phyloP scores from a whole-genome alignment of 2,113 vertebrate species.

The Cettia cetti region DNA sequence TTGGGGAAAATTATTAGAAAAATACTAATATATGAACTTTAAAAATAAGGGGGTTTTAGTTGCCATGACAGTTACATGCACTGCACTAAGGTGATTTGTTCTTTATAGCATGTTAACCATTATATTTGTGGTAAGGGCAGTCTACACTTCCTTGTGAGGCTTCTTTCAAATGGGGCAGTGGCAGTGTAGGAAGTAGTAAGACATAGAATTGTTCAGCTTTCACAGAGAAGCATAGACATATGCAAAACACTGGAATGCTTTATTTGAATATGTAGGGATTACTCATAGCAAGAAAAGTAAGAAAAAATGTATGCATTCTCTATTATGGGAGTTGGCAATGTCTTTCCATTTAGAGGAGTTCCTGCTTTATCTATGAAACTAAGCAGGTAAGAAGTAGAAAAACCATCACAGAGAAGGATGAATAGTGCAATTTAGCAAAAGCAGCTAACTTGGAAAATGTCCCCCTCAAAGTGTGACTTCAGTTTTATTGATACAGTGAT shows the following conservation, averaged over 20 bases:
- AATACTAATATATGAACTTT: not conserved
- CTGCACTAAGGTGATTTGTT: not conserved
- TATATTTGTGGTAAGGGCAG: not conserved
- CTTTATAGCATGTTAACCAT: not conserved
- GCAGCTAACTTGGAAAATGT: not conserved
- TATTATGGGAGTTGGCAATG: not conserved
- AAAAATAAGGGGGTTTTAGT: not conserved
- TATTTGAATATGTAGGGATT: not conserved
- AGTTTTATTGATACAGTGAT: not conserved
- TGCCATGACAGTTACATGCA: not conserved
- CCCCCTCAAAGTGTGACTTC: not conserved
- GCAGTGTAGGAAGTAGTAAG: not conserved
- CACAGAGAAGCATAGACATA: not conserved
- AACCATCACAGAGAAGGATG: not conserved
- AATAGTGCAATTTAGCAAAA: accelerated
- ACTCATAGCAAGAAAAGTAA: not conserved
- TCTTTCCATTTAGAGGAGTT: not conserved
- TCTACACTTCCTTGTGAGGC: not conserved
- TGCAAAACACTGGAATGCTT: not conserved
- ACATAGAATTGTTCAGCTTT: not conserved
- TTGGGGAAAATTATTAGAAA: not conserved
- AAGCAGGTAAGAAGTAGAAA: not conserved
- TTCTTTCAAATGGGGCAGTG: not conserved
- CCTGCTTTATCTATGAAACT: not conserved
- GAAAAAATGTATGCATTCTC: not conserved